Conservation (phyloP, 2,797 vertebrate genomes). For the Coendou prehensilis region DNA sequence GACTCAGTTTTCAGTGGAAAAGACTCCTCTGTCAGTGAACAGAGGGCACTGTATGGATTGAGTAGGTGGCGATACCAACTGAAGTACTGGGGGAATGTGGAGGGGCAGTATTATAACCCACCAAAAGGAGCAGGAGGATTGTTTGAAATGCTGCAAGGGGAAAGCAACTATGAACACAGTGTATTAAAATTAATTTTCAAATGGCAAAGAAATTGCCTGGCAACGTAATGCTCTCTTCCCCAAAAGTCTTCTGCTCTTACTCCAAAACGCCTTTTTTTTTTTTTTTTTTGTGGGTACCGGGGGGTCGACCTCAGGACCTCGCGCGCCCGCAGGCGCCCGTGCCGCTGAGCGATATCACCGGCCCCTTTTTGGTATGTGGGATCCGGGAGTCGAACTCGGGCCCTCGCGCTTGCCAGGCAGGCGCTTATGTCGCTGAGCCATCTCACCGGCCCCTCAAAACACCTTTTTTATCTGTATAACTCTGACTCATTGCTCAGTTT, state of each 20-base stretch:
- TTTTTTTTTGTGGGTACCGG: no score
- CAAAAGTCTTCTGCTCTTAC: slow-evolving; percentile 13
- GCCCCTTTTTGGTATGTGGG: no score
- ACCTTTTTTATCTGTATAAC: not conserved
- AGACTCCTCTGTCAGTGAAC: not conserved
- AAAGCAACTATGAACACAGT: not conserved
- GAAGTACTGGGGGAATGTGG: not conserved
- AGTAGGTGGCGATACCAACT: not conserved
- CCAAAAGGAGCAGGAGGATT: not conserved
- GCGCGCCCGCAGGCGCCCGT: no score
- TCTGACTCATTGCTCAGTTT: not conserved
- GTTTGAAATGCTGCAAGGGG: slow-evolving; percentile 16
- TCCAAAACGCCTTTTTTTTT: not conserved
- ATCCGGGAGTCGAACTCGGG: no score
- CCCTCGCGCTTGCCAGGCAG: no score
- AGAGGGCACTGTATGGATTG: not conserved
- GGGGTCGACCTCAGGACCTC: no score
- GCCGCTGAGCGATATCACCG: no score
- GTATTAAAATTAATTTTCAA: not conserved
- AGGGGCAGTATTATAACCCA: not conserved
- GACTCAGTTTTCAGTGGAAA: not conserved
- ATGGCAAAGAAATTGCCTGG: slow-evolving; percentile 34
- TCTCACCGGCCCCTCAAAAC: no score
- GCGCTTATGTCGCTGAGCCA: no score
- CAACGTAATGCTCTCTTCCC: not conserved